Conservation (phyloP, 2,888 invertebrate species). For the Thymelicus acteon region DNA sequence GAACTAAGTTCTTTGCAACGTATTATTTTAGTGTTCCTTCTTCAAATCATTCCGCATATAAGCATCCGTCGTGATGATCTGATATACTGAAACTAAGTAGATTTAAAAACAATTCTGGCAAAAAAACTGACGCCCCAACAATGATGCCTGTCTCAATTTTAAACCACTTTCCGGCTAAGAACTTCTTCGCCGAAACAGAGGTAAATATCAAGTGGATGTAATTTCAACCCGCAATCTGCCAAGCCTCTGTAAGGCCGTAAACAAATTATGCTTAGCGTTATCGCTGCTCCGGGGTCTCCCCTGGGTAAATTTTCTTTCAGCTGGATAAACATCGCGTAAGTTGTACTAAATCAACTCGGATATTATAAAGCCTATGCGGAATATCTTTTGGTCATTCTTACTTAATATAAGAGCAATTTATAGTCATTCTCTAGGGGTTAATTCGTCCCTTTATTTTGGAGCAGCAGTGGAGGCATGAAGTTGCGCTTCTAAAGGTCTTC, state of each 20-base stretch:
- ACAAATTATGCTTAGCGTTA: constrained; percentile 29
- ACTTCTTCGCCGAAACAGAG: constrained; percentile 18
- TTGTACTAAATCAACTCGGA: constrained; percentile 17
- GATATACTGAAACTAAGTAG: background rate
- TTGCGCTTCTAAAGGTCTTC: background rate
- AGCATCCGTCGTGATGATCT: background rate
- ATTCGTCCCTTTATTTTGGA: background rate
- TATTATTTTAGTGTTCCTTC: too few species aligned
- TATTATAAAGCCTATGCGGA: background rate
- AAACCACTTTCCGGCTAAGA: constrained; percentile 12
- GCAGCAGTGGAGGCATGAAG: background rate
- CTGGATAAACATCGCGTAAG: constrained; percentile 28
- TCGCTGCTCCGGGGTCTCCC: constrained; percentile 22
- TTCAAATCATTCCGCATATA: too few species aligned
- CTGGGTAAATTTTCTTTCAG: constrained; percentile 28
- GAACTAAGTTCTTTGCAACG: too few species aligned
- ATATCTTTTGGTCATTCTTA: background rate
- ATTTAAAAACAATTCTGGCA: background rate
- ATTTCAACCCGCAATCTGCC: constrained; percentile 5
- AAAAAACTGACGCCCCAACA: background rate
- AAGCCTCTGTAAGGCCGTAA: constrained; percentile 16
- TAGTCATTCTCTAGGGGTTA: background rate
- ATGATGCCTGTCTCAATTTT: constrained; percentile 3
- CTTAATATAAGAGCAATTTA: constrained; percentile 1
- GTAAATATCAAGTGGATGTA: constrained; percentile 27